Evolutionary conservation across 2,113 vertebrate species (phyloP).

Genomic region (Saimiri boliviensis): DNA sequence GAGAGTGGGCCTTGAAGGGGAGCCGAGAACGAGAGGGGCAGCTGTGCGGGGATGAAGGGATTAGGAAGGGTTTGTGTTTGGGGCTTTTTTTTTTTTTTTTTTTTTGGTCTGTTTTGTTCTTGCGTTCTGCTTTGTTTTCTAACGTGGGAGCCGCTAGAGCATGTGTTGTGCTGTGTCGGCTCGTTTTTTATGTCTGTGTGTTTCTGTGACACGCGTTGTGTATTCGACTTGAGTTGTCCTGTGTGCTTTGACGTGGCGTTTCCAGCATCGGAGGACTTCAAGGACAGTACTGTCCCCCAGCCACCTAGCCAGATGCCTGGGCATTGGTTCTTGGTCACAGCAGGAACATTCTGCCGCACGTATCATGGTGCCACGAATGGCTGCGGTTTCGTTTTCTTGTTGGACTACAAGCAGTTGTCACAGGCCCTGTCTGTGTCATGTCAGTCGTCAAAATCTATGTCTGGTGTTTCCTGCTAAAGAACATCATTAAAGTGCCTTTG

Average conservation of each 20-base stretch:
- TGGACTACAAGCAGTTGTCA: not conserved
- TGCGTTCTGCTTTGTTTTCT: not conserved
- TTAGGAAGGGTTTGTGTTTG: not conserved
- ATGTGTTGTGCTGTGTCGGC: not conserved
- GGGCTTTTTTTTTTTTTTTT: not conserved
- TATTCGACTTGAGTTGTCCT: not conserved
- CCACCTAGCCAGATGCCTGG: not conserved
- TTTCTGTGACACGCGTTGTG: not conserved
- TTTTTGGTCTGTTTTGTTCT: not conserved
- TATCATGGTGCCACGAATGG: rapidly evolving
- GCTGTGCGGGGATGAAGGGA: not conserved
- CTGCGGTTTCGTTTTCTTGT: not conserved
- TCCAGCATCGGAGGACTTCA: not conserved
- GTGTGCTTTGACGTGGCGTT: not conserved
- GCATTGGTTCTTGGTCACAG: not conserved
- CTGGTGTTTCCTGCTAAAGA: not conserved
- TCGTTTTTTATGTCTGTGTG: not conserved
- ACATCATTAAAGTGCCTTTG: not conserved
- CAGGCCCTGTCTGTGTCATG: not conserved
- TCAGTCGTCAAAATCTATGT: not conserved
- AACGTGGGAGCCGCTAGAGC: not conserved
- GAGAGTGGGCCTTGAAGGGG: not conserved
- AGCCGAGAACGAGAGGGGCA: not conserved
- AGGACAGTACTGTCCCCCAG: not conserved
- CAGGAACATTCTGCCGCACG: not conserved